Evolutionary conservation across 2,888 invertebrate species (phyloP).

Genomic region (Euplagia quadripunctaria): DNA sequence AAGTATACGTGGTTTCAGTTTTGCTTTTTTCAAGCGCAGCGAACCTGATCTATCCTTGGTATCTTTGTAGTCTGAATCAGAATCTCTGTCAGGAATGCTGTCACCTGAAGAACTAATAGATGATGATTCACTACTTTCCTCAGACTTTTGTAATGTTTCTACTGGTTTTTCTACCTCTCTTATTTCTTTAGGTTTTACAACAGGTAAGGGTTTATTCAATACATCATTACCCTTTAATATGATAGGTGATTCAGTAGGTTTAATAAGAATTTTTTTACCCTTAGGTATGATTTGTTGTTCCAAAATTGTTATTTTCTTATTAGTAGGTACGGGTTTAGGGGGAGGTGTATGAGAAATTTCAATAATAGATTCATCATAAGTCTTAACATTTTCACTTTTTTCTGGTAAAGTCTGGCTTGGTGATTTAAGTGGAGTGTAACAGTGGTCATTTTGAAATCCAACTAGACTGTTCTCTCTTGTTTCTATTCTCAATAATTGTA

Average conservation of each 20-base stretch:
- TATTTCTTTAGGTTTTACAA: slow-evolving; percentile 69
- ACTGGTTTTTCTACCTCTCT: slow-evolving; percentile 62
- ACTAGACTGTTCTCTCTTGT: slow-evolving; percentile 86
- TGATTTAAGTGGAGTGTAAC: slow-evolving; percentile 91
- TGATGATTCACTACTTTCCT: slow-evolving; percentile 85
- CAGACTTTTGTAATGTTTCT: slow-evolving; percentile 72
- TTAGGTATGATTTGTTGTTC: slow-evolving; percentile 85
- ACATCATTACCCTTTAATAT: slow-evolving; percentile 79
- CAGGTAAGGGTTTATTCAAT: slow-evolving; percentile 73
- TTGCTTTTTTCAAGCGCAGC: slow-evolving; percentile 68
- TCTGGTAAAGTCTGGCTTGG: slow-evolving; percentile 85
- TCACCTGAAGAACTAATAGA: slow-evolving; percentile 84
- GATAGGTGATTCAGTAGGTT: slow-evolving; percentile 70
- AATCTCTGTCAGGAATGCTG: slow-evolving; percentile 88
- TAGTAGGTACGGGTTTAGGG: slow-evolving; percentile 77
- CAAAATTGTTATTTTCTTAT: slow-evolving; percentile 83
- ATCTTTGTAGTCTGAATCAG: slow-evolving; percentile 88
- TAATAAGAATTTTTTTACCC: slow-evolving; percentile 80
- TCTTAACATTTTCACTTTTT: slow-evolving; percentile 67
- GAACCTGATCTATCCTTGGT: slow-evolving; percentile 72
- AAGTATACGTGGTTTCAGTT: slow-evolving; percentile 78
- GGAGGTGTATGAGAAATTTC: slow-evolving; percentile 80
- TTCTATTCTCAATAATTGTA: slow-evolving; percentile 82
- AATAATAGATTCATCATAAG: slow-evolving; percentile 80
- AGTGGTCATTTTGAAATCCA: slow-evolving; percentile 93